These are phyloP conservation scores for Cebidichthys violaceus DNA, from an alignment of 2,113 vertebrate genomes.

Conservation along the genomic window DNA sequence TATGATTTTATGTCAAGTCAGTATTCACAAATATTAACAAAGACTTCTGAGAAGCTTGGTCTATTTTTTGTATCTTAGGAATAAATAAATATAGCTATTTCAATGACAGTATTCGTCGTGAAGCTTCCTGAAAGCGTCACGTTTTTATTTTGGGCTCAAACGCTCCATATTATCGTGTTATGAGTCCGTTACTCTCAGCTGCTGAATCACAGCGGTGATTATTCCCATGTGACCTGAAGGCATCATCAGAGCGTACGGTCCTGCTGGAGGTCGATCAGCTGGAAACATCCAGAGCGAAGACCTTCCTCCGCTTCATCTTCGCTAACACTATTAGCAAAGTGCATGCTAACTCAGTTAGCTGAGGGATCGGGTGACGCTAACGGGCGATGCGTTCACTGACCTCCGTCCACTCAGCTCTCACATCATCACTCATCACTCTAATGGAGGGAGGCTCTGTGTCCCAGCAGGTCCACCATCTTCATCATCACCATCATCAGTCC, in stretches of 20 bases:
- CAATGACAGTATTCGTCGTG: no score
- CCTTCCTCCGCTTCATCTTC: constrained; percentile 53
- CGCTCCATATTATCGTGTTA: background rate
- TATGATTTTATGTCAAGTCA: no score
- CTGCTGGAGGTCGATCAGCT: constrained; percentile 51
- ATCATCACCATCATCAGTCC: background rate
- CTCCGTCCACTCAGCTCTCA: constrained; percentile 55
- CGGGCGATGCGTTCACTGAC: constrained; percentile 55
- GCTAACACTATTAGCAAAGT: constrained; percentile 74
- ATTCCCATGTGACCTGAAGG: constrained; percentile 58
- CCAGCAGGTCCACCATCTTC: background rate
- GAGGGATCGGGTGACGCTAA: constrained; percentile 63
- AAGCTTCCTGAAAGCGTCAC: background rate
- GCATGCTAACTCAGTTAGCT: constrained; percentile 76
- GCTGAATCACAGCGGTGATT: constrained; percentile 46
- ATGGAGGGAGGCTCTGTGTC: constrained; percentile 52
- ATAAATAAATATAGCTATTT: background rate
- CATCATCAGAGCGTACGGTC: constrained; percentile 34
- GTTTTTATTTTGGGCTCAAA: background rate
- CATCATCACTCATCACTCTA: constrained; percentile 66
- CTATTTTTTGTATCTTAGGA: background rate
- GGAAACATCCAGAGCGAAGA: constrained; percentile 24
- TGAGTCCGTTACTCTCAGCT: constrained; percentile 6
- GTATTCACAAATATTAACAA: no score
- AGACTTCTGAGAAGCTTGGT: no score